Evolutionary conservation across 2,797 vertebrate genomes (phyloP), one percentile per base, ranked within the genome.

Genomic region (Hemitrygon akajei): DNA sequence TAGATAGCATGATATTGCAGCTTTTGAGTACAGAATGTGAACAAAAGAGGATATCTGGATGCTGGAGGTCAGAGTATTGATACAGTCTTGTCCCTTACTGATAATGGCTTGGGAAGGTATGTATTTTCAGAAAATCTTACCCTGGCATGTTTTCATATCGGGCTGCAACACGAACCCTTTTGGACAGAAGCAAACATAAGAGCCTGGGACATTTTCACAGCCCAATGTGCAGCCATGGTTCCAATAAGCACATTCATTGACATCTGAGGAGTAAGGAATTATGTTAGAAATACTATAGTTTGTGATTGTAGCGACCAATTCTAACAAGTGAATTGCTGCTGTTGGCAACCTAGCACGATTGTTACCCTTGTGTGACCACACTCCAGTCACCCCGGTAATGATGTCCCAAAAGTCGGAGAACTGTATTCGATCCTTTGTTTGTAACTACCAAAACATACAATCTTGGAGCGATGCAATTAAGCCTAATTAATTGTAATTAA

Each of bases 141-240:
- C 97, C 86, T 96, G 97, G 93, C 98, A 99, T 0, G 97, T 98
- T 96, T 97, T 99, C 95, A 96, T 97, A 80, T 99, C 98, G 0
- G 98, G 96, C 93, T 99, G 96, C 93, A 99, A 97, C 94, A 97
- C 95, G 34, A 98, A 99, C 40, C 98, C 98, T 94, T 95, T 94
- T 0, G 98, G 98, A 84, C 98, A 99, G 58, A 97, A 98, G 94
- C 98, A 99, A 94, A 98, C 98, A 94, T 99, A 99, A n/a, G 98
- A 98, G 3, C 98, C 99, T 0, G 98, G 98, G 81, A 96, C 95
- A 94, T 99, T 99, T 95, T 98, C 97, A 95, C 99, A 99, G 3
- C 98, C 98, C 30, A 99, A 97, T 94, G 98, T 98, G 95, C 98
- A 99, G 94, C 98, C 98, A 0, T 99, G 99, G 94, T 97, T 98